A percentile compares a stretch with the other conserved stretches of the same genome.
These are phyloP conservation scores for Eulithis testata DNA, from an alignment of 2,888 invertebrate genomes.

Conservation along the genomic window DNA sequence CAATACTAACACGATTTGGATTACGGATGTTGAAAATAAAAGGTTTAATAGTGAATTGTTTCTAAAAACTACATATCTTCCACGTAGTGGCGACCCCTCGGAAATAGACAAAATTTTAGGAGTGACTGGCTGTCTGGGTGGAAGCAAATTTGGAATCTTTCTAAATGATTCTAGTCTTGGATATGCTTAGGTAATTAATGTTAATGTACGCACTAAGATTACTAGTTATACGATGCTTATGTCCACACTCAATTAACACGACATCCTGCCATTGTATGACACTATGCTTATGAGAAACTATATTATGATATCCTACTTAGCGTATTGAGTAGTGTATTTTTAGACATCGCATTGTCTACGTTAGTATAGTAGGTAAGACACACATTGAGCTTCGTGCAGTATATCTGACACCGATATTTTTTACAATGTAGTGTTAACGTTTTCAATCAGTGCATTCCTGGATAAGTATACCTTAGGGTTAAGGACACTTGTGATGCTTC, in stretches of 20 bases:
- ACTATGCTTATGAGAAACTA: slow-evolving; percentile 83
- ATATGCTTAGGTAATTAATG: slow-evolving; percentile 74
- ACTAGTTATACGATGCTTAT: slow-evolving; percentile 81
- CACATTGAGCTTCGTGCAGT: slow-evolving; percentile 81
- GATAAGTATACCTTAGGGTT: slow-evolving; percentile 63
- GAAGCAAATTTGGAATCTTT: slow-evolving; percentile 80
- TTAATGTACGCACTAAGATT: slow-evolving; percentile 79
- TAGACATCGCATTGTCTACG: slow-evolving; percentile 83
- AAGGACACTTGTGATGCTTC: slow-evolving; percentile 52
- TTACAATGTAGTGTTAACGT: slow-evolving; percentile 70
- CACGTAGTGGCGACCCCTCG: slow-evolving; percentile 74
- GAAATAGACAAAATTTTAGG: slow-evolving; percentile 61
- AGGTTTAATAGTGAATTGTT: slow-evolving; percentile 81
- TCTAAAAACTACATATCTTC: slow-evolving; percentile 77
- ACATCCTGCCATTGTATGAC: slow-evolving; percentile 82
- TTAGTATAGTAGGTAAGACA: slow-evolving; percentile 80
- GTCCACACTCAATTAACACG: slow-evolving; percentile 81
- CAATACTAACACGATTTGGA: slow-evolving; percentile 73
- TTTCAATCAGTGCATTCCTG: slow-evolving; percentile 67
- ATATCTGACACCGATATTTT: slow-evolving; percentile 78
- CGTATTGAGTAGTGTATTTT: slow-evolving; percentile 82
- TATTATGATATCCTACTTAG: slow-evolving; percentile 80
- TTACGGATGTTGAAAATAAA: slow-evolving; percentile 75
- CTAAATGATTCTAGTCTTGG: slow-evolving; percentile 81
- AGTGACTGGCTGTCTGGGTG: slow-evolving; percentile 36